These are phyloP conservation scores for Paramormyrops hopkinsi DNA, from an alignment of 2,797 vertebrate genomes.

Conservation along the genomic window DNA sequence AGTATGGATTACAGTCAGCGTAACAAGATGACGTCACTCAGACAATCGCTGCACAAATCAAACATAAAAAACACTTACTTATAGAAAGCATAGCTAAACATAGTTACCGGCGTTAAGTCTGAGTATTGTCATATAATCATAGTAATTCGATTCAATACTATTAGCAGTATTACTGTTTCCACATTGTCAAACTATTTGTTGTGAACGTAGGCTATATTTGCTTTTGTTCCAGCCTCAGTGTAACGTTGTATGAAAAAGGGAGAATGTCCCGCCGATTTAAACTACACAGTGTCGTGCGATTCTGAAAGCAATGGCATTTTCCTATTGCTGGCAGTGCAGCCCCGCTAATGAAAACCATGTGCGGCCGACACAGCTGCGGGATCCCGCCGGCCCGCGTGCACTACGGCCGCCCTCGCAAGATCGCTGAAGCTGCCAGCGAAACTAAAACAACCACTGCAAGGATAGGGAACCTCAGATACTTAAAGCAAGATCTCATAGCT, in stretches of 20 bases:
- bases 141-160: neutral
- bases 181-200: neutral
- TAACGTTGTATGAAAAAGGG: neutral
- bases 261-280: neutral
- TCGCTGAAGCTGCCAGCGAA: neutral
- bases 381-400: neutral
- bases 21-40: neutral
- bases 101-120: neutral
- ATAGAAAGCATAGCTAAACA: neutral
- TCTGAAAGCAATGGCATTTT: slow-evolving; percentile 2
- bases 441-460: neutral
- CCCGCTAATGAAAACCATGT: slow-evolving; percentile 15
- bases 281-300: neutral
- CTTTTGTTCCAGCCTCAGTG: neutral
- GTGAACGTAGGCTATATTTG: neutral
- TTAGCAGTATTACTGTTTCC: neutral
- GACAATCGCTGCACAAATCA: neutral
- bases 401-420: neutral
- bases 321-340: neutral
- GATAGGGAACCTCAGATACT: neutral
- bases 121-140: neutral
- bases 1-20: neutral
- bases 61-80: neutral
- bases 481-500: neutral
- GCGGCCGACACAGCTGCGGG: neutral